phyloP scores from a whole-genome alignment of 2,888 invertebrate genomes.

The Matsumyia berberina region DNA sequence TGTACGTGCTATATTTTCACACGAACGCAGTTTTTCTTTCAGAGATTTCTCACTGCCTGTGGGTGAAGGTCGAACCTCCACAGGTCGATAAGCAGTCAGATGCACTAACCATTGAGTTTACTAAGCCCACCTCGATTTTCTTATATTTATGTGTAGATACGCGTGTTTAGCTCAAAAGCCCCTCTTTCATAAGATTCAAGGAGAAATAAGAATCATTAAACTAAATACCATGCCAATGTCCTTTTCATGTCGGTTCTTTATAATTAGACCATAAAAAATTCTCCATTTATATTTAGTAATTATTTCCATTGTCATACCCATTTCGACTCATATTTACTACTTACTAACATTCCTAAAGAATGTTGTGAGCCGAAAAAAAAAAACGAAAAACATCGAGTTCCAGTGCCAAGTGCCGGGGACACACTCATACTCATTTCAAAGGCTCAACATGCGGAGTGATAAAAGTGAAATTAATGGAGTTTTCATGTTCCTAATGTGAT shows the following conservation, averaged over 20 bases:
- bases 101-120: too few species aligned
- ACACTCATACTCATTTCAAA: too few species aligned
- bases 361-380: conserved; percentile 1
- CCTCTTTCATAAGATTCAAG: not conserved
- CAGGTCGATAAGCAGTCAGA: too few species aligned
- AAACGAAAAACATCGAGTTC: conserved; percentile 5
- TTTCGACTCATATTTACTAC: not conserved
- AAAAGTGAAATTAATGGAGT: conserved; percentile 81
- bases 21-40: too few species aligned
- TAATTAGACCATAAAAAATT: conserved; percentile 43
- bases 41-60: too few species aligned
- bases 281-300: conserved; percentile 8
- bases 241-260: conserved; percentile 16
- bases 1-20: too few species aligned
- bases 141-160: too few species aligned
- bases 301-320: not conserved
- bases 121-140: too few species aligned
- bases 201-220: not conserved
- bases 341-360: conserved; percentile 2
- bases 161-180: too few species aligned
- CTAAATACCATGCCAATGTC: conserved; percentile 12
- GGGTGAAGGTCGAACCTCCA: too few species aligned
- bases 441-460: conserved; percentile 36
- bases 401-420: conserved; percentile 1
- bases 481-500: conserved; percentile 83